Evolutionary conservation across 2,888 invertebrate genomes (phyloP), one percentile per base, ranked within the genome.

Genomic region (Invenusta paracnida): DNA sequence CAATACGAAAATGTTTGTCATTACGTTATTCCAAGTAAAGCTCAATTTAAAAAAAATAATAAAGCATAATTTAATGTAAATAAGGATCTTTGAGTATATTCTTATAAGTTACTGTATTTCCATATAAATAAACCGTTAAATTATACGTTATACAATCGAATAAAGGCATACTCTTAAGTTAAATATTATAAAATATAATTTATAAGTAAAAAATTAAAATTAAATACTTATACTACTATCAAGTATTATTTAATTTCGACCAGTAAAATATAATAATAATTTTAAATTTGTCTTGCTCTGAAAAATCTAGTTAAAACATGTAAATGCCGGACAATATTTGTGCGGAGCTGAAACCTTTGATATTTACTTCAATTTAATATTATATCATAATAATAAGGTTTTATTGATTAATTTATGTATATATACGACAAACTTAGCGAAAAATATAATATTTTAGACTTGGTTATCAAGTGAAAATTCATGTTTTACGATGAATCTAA

Each of bases 291-390:
- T 73, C 73, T 5, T n/a, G 17, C 73, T 73, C 73, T 73, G 25
- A 73, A 73, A 73, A 73, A 73, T 73, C 73, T 73, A 73, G 23
- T 73, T 73, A n/a, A 73, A 73, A 73, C 73, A 73, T n/a, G 73
- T 73, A 73, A 73, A 73, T 73, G 25, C 73, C 73, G 73, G 73
- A 73, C 73, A 73, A 73, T n/a, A 73, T 73, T 5, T 73, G 11
- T 73, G 73, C 73, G 2, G 5, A 73, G 25, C 27, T 13, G 11
- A 73, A 73, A 73, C 73, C 73, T 73, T 73, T 23, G 23, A 73
- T 73, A 5, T 73, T 73, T 73, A 25, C 73, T 73, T 73, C 25
- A 2, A n/a, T 73, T 73, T 5, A 23, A 23, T 73, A 73, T 73
- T 73, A 73, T 73, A 73, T 73, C 73, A 73, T 73, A 23, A 2